Conservation (phyloP, 2,113 vertebrate genomes). For the Lagopus muta region DNA sequence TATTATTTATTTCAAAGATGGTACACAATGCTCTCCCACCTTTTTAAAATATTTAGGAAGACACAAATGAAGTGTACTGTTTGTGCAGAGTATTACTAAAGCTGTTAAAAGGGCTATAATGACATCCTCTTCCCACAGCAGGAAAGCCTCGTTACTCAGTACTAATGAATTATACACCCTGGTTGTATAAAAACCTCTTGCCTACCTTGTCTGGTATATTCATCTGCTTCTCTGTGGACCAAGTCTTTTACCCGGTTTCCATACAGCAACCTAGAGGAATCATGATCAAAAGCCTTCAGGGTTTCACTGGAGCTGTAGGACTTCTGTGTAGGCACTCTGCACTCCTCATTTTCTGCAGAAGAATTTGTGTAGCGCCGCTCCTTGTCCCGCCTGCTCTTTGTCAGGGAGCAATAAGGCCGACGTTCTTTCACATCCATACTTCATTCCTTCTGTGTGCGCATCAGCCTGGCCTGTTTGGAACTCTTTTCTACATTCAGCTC, state of each 20-base stretch:
- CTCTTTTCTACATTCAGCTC: constrained; percentile 73
- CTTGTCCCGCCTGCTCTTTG: constrained; percentile 93
- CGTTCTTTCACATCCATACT: constrained; percentile 99
- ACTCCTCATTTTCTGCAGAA: constrained; percentile 88
- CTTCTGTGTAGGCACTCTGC: constrained; percentile 95
- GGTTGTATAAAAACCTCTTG: background rate
- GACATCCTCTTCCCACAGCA: background rate
- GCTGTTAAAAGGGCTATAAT: background rate
- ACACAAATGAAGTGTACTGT: background rate
- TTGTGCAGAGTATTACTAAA: background rate
- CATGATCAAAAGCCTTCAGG: constrained; percentile 96
- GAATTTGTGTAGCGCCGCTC: constrained; percentile 91
- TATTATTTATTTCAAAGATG: background rate
- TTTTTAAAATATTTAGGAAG: background rate
- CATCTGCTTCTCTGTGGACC: constrained; percentile 90
- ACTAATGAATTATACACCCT: background rate
- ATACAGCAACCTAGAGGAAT: constrained; percentile 91
- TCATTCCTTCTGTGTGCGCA: constrained; percentile 89
- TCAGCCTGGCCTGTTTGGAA: constrained; percentile 72
- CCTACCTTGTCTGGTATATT: constrained; percentile 92
- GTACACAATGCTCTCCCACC: background rate
- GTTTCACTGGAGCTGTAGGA: constrained; percentile 98
- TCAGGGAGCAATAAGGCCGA: constrained; percentile 96
- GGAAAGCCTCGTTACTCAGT: background rate
- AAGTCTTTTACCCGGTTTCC: constrained; percentile 93